These are phyloP conservation scores for Drosophila diplacantha DNA, from an alignment of 2,888 invertebrate genomes.

Conservation along the genomic window DNA sequence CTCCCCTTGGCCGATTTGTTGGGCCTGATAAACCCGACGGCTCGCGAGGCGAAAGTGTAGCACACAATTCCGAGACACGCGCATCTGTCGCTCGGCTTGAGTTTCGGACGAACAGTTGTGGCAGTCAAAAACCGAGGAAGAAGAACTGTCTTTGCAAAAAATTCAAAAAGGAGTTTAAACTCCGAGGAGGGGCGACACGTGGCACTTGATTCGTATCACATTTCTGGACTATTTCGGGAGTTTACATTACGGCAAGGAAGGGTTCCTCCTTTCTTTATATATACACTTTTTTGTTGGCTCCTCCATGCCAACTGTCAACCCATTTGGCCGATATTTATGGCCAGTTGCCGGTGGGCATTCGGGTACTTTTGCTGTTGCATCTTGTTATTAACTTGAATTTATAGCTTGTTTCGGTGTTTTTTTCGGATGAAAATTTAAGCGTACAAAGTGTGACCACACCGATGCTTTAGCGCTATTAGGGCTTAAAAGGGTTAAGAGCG, in stretches of 20 bases:
- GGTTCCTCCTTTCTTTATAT: slow-evolving; percentile 36
- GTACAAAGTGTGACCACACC: slow-evolving; percentile 31
- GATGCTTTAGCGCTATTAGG: slow-evolving; percentile 15
- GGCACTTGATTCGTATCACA: slow-evolving; percentile 75
- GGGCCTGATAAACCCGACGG: slow-evolving; percentile 34
- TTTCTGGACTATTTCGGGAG: slow-evolving; percentile 68
- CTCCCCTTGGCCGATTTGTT: slow-evolving; percentile 28
- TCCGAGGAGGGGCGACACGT: slow-evolving; percentile 62
- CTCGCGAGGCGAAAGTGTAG: slow-evolving; percentile 61
- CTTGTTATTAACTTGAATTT: slow-evolving; percentile 68
- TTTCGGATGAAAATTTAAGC: slow-evolving; percentile 28
- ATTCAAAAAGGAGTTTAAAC: slow-evolving; percentile 15
- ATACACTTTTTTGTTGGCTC: slow-evolving; percentile 7
- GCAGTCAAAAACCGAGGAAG: slow-evolving; percentile 8
- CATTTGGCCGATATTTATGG: slow-evolving; percentile 65
- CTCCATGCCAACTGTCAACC: slow-evolving; percentile 64
- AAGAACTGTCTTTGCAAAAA: slow-evolving; percentile 26
- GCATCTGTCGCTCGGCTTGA: slow-evolving; percentile 58
- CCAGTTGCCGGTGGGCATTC: slow-evolving; percentile 50
- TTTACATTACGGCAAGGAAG: slow-evolving; percentile 56
- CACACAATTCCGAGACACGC: slow-evolving; percentile 57
- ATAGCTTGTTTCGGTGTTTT: slow-evolving; percentile 41
- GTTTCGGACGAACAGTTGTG: slow-evolving; percentile 40
- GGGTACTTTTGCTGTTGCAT: slow-evolving; percentile 42
- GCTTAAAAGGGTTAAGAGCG: slow-evolving; percentile 6